Percentiles rank a stretch among this genome's conserved stretches.
These are phyloP conservation scores for Parauchenoglanis punctatus DNA, from an alignment of 2,797 vertebrate species.

Conservation along the genomic window DNA sequence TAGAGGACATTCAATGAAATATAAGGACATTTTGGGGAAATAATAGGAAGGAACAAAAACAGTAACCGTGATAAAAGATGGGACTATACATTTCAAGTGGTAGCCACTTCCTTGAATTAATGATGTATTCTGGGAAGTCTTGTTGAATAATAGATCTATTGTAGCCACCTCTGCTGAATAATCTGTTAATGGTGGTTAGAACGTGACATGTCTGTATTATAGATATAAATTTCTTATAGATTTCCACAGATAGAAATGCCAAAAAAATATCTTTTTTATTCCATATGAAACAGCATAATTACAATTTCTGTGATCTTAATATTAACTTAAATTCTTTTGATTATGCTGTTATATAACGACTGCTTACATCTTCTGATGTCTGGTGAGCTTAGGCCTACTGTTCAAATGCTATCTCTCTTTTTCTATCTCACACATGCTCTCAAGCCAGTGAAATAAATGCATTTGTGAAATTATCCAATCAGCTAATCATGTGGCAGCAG, in stretches of 20 bases:
- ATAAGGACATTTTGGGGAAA: conserved; percentile 1
- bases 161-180: conserved; percentile 61
- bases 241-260: neutral
- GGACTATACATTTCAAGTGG: conserved; percentile 58
- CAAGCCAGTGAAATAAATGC: neutral
- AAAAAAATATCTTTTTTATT: neutral
- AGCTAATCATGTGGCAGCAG: neutral
- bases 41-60: conserved; percentile 4
- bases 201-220: conserved; percentile 66
- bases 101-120: conserved; percentile 53
- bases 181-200: conserved; percentile 58
- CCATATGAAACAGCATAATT: neutral
- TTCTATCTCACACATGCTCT: neutral
- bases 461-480: neutral
- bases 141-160: conserved; percentile 71
- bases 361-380: neutral
- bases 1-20: neutral
- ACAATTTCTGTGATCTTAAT: neutral
- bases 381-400: neutral
- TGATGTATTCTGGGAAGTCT: conserved; percentile 60
- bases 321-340: neutral
- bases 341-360: neutral
- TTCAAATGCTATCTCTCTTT: neutral
- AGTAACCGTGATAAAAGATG: conserved; percentile 23
- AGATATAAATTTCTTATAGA: conserved; percentile 47